phyloP scores from a whole-genome alignment of 2,113 vertebrate species.

The Peucedramus taeniatus region DNA sequence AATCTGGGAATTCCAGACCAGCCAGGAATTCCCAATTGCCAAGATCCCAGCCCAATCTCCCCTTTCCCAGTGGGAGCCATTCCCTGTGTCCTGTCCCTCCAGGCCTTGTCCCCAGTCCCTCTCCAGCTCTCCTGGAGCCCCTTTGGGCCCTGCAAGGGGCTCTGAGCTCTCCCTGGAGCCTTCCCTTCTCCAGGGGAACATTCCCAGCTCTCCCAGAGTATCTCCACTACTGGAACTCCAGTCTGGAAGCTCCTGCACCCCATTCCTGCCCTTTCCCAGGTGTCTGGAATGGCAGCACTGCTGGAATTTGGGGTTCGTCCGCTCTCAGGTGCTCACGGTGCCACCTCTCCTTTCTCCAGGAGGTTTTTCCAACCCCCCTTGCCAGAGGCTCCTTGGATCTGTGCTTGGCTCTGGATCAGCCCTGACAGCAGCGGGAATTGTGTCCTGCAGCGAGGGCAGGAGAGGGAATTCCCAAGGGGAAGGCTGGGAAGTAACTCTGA shows the following conservation, averaged over 20 bases:
- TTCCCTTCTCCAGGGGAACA: background rate
- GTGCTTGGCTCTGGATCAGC: background rate
- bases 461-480: background rate
- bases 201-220: background rate
- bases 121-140: background rate
- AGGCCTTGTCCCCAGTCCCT: background rate
- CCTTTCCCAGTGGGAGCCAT: background rate
- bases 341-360: background rate
- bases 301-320: background rate
- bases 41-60: background rate
- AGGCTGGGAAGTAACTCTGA: background rate
- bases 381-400: conserved; percentile 17
- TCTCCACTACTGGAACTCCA: background rate
- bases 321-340: background rate
- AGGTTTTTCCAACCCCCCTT: background rate
- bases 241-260: background rate
- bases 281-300: fast-evolving
- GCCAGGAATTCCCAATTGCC: background rate
- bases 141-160: background rate
- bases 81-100: background rate
- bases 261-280: background rate
- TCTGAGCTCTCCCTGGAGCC: background rate
- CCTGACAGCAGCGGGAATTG: background rate
- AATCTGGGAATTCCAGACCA: background rate
- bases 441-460: background rate